These are phyloP conservation scores for Thymelicus sylvestris DNA, from an alignment of 2,888 invertebrate species.

Conservation along the genomic window DNA sequence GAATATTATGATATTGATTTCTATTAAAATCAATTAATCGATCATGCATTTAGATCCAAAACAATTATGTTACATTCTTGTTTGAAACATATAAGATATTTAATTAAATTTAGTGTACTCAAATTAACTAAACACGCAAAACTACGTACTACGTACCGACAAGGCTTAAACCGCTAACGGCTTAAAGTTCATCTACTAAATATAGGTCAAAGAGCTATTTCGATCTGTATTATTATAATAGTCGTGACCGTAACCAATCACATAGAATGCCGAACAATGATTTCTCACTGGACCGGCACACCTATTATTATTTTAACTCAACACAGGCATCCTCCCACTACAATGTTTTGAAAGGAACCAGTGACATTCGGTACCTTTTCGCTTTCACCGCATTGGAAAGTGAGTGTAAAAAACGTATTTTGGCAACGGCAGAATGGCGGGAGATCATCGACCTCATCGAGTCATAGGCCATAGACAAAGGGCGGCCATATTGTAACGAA, in stretches of 20 bases:
- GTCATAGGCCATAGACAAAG: conserved; percentile 78
- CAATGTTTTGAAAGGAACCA: conserved; percentile 80
- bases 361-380: conserved; percentile 82
- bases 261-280: conserved; percentile 61
- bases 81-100: no score
- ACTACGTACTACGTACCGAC: not conserved
- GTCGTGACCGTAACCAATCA: conserved; percentile 13
- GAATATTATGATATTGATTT: no score
- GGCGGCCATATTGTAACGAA: conserved; percentile 73
- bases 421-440: conserved; percentile 77
- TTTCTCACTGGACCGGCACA: conserved; percentile 54
- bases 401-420: conserved; percentile 83
- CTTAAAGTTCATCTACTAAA: not conserved
- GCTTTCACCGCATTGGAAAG: conserved; percentile 85
- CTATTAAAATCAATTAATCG: no score
- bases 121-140: not conserved
- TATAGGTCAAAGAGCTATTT: conserved; percentile 14
- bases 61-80: no score
- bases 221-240: conserved; percentile 23
- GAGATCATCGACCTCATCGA: conserved; percentile 72
- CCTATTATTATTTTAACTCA: conserved; percentile 72
- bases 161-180: not conserved
- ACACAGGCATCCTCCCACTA: conserved; percentile 74
- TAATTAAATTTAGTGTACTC: no score
- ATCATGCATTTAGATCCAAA: no score